A percentile compares a stretch with the other conserved stretches of the same genome.
These are phyloP conservation scores for Pyrocephalus nanus DNA, from an alignment of 2,797 vertebrate species.

Conservation along the genomic window DNA sequence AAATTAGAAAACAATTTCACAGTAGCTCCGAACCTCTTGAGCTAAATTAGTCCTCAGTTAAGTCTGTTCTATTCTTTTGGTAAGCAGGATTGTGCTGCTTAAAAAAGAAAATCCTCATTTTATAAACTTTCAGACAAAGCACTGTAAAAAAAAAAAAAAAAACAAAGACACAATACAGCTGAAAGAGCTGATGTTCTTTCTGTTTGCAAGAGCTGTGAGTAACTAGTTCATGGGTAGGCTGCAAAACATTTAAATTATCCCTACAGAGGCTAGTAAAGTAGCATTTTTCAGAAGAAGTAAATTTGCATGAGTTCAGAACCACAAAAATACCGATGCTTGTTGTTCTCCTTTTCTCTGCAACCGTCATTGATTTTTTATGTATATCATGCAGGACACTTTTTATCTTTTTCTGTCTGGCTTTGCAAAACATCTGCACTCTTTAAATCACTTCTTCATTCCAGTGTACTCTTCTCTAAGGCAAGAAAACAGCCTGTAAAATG, in stretches of 20 bases:
- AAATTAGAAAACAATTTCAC: conserved; percentile 1
- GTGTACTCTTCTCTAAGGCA: conserved; percentile 51
- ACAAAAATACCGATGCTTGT: neutral
- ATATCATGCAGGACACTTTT: neutral
- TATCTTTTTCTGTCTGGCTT: neutral
- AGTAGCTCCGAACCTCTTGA: neutral
- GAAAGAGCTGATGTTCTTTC: neutral
- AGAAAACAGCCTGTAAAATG: conserved; percentile 47
- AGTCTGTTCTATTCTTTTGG: neutral
- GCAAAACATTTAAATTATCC: neutral
- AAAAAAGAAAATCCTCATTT: neutral
- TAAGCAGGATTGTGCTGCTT: neutral
- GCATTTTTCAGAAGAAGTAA: neutral
- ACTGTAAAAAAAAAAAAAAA: neutral
- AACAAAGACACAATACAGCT: neutral
- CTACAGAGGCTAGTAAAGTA: neutral
- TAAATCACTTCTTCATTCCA: conserved; percentile 29
- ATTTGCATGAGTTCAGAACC: neutral
- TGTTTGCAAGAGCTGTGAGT: neutral
- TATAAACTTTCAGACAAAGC: neutral
- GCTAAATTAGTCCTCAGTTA: neutral
- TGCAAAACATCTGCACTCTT: conserved; percentile 11
- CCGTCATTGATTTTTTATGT: neutral
- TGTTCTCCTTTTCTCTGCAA: neutral
- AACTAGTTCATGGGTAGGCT: neutral